phyloP scores from a whole-genome alignment of 2,797 vertebrate genomes.

The Denticeps clupeoides region DNA sequence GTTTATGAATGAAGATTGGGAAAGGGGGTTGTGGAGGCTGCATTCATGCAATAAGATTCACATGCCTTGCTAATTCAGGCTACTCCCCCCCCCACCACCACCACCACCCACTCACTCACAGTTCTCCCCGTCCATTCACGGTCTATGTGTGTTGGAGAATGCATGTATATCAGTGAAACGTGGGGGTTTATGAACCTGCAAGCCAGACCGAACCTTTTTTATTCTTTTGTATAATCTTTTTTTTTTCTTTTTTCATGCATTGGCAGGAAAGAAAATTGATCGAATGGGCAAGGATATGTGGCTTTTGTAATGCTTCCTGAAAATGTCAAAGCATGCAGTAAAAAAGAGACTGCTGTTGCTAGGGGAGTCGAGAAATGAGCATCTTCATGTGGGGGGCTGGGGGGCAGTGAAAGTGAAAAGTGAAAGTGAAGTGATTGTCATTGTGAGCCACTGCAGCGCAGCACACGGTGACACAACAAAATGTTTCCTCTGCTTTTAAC shows the following conservation, averaged over 20 bases:
- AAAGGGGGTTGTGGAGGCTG: constrained; percentile 15
- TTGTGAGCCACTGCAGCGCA: too few species aligned
- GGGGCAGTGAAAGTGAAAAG: too few species aligned
- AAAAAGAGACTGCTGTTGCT: constrained; percentile 27
- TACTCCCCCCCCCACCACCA: neutral
- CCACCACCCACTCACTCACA: neutral
- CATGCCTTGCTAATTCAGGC: neutral
- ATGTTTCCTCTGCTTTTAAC: too few species aligned
- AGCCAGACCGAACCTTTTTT: too few species aligned
- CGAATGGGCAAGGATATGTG: neutral
- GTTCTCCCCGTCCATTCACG: neutral
- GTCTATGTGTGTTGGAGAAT: neutral
- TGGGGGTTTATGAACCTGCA: neutral
- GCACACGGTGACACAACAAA: too few species aligned
- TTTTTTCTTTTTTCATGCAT: too few species aligned
- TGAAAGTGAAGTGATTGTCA: too few species aligned
- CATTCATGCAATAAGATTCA: constrained; percentile 43
- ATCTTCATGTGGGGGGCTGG: constrained; percentile 21
- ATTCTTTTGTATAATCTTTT: too few species aligned
- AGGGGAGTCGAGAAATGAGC: constrained; percentile 23
- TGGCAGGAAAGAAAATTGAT: too few species aligned
- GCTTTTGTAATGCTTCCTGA: neutral
- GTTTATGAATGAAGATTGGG: constrained; percentile 48
- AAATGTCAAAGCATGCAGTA: constrained; percentile 12
- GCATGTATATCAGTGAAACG: neutral